Evolutionary conservation across 1,140 invertebrate genomes (phyloP).

Genomic region (Akabosia matsudoensis): DNA sequence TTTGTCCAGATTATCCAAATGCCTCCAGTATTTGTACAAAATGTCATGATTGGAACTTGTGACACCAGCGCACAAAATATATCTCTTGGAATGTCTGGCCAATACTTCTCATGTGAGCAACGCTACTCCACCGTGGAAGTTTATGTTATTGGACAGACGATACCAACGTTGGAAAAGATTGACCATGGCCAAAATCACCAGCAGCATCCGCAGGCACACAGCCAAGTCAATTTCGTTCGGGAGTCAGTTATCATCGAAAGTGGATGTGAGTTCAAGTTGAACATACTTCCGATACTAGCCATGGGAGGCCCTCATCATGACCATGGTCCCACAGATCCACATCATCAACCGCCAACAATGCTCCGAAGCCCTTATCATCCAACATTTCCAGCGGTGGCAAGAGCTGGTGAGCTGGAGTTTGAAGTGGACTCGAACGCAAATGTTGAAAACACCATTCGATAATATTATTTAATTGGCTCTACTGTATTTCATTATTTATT

Average conservation of each 20-base stretch:
- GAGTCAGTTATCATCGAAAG: slow-evolving; percentile 1
- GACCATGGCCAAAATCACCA: no score
- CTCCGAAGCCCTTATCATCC: slow-evolving; percentile 15
- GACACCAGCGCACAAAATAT: background rate
- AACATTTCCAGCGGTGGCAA: background rate
- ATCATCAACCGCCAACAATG: background rate
- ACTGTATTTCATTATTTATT: no score
- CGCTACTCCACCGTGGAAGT: slow-evolving; percentile 12
- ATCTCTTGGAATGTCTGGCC: background rate
- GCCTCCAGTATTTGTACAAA: slow-evolving; percentile 15
- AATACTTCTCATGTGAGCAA: background rate
- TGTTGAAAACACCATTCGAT: no score
- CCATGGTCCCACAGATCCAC: no score
- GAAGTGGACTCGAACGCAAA: background rate
- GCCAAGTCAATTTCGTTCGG: background rate
- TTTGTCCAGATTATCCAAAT: slow-evolving; percentile 18
- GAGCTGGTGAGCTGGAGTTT: background rate
- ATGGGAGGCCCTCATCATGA: background rate
- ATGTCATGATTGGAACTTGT: slow-evolving; percentile 12
- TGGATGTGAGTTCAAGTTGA: slow-evolving; percentile 15
- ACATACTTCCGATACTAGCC: background rate
- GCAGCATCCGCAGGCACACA: no score
- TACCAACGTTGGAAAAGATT: no score
- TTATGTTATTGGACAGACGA: no score
- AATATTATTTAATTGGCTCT: no score